Percentiles rank a stretch among this genome's conserved stretches.
These are phyloP conservation scores for Catostomus latipinnis DNA, from an alignment of 2,797 vertebrate genomes.

Conservation along the genomic window DNA sequence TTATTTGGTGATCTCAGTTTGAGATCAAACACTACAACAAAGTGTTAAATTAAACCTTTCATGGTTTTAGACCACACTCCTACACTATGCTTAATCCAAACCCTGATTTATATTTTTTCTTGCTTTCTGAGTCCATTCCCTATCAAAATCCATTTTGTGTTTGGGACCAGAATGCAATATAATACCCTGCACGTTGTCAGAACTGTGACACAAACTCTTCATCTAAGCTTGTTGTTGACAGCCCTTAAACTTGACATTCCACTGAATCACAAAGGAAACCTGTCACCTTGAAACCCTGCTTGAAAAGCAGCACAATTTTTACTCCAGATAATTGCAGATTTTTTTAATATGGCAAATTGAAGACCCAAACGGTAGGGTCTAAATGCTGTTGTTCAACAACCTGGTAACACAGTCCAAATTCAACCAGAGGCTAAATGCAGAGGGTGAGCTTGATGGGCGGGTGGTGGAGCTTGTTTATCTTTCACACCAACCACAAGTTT, in stretches of 20 bases:
- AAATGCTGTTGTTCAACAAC: background rate
- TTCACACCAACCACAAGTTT: constrained; percentile 56
- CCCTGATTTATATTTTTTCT: constrained; percentile 19
- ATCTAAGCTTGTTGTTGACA: constrained; percentile 25
- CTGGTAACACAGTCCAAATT: constrained; percentile 4
- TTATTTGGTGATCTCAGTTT: background rate
- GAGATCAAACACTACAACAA: background rate
- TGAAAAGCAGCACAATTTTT: background rate
- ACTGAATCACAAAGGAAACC: constrained; percentile 47
- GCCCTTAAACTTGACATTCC: constrained; percentile 10
- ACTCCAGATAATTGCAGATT: background rate
- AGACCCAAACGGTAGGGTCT: background rate
- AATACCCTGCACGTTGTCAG: constrained; percentile 12
- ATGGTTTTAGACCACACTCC: constrained; percentile 8
- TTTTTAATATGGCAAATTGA: background rate
- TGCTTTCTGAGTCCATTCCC: background rate
- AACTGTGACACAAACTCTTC: constrained; percentile 24
- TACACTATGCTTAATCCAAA: constrained; percentile 1
- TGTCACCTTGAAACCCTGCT: constrained; percentile 10
- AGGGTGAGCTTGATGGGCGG: background rate
- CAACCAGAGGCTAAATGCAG: background rate
- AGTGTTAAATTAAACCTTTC: constrained; percentile 1
- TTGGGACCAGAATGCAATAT: constrained; percentile 13
- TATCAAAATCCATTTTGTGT: constrained; percentile 14
- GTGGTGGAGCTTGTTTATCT: constrained; percentile 64